These are phyloP conservation scores for Lanistes nyassanus DNA, from an alignment of 1,140 invertebrate species.

Conservation along the genomic window DNA sequence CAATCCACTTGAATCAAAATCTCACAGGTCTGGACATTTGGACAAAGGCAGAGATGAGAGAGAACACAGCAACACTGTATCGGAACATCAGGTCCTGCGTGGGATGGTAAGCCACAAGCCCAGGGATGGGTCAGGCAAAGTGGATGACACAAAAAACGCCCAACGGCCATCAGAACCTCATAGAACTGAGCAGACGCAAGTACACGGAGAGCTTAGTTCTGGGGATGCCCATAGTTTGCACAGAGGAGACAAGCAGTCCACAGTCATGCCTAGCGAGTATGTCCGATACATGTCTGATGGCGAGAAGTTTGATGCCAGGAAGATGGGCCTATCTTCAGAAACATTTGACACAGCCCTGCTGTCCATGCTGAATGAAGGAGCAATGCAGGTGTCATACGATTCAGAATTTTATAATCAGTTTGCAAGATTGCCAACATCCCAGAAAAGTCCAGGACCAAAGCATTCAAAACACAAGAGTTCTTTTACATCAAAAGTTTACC, in stretches of 20 bases:
- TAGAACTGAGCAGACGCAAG: no score
- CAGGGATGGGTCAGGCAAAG: no score
- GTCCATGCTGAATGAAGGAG: slow-evolving; percentile 48
- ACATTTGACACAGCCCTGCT: slow-evolving; percentile 55
- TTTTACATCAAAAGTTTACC: background rate
- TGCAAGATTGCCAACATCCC: slow-evolving; percentile 31
- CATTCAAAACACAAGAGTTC: background rate
- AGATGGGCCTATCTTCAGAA: slow-evolving; percentile 54
- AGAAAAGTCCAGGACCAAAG: background rate
- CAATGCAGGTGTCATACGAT: slow-evolving; percentile 33
- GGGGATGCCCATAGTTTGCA: background rate
- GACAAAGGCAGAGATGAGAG: no score
- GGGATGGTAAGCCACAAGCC: no score
- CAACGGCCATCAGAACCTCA: no score
- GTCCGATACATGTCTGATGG: slow-evolving; percentile 41
- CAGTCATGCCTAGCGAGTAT: slow-evolving; percentile 56
- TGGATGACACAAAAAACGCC: no score
- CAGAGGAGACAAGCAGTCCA: slow-evolving; percentile 1
- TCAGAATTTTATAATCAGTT: slow-evolving; percentile 50
- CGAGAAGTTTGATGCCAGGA: slow-evolving; percentile 55
- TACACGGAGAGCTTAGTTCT: no score
- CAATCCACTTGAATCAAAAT: no score
- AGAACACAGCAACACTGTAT: no score
- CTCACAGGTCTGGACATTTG: no score
- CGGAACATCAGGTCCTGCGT: no score